Base-by-base conservation (phyloP, 2,113 vertebrate species). In the Callipepla squamata region DNA sequence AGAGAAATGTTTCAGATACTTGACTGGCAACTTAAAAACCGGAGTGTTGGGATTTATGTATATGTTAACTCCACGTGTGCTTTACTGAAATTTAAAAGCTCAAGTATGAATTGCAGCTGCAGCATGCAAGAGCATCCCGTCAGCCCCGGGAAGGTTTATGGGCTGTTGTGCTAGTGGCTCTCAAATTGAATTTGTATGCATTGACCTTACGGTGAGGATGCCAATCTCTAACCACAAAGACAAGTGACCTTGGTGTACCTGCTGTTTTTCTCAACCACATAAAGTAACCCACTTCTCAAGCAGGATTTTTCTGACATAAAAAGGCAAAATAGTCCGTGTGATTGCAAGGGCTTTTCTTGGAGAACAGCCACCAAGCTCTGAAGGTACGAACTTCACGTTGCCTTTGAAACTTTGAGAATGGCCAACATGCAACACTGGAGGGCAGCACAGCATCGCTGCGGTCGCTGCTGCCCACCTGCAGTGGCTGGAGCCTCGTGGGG, bases 41-140 rank as follows among this genome's bases (percentile, higher is more conserved):
- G 10, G 21, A 16, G 6, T 78, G 50, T 62, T 74, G 66, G 30
- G 23, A 32, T 75, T 45, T 45, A 7, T 3, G 2, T 57, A 2
- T 23, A 8, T 25, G 51, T 42, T 76, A 1, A n/a, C 28, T 25
- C 30, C 6, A 2, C 15, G 61, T 50, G 36, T 78, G 59, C 38
- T 61, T 5, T 1, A 1, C 16, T 4, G 20, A 36, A 36, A n/a
- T 38, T 55, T 69, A 30, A 68, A 34, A 42, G 55, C 40, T 42
- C 8, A 18, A 25, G 15, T 11, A 23, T 16, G 59, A 62, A 36
- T 26, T 62, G 61, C 61, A 62, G 61, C 18, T 26, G 16, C 50
- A 53, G 25, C 3, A 1, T 50, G 48, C 30, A 15, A 1, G 12
- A 28, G 47, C 63, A 7, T 6, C 0, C 9, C 34, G 73, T 15